Conservation (phyloP, 2,888 invertebrate species). For the Aspidiotus destructor region DNA sequence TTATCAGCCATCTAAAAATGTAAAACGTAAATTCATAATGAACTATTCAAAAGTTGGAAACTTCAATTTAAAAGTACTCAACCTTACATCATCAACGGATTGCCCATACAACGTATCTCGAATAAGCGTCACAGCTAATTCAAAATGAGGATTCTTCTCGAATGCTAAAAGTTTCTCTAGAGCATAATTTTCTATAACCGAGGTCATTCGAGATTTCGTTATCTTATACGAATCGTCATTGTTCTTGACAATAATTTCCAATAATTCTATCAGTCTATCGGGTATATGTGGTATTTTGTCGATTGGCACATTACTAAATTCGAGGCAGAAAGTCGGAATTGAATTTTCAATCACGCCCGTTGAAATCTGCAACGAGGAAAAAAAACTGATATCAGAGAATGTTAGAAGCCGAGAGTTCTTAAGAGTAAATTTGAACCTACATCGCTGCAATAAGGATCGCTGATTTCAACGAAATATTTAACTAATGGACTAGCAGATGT, state of each 20-base stretch:
- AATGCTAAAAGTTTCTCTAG: conserved; percentile 59
- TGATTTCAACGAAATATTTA: conserved; percentile 68
- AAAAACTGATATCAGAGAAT: conserved; percentile 2
- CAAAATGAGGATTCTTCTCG: conserved; percentile 66
- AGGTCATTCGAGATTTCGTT: conserved; percentile 64
- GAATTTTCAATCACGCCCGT: conserved; percentile 64
- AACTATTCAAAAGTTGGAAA: background rate
- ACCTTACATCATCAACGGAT: conserved; percentile 58
- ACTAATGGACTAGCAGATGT: conserved; percentile 80
- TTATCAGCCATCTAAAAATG: conserved; percentile 53
- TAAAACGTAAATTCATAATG: background rate
- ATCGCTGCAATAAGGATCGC: conserved; percentile 69
- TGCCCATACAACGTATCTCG: conserved; percentile 76
- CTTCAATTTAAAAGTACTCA: background rate
- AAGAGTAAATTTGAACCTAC: conserved; percentile 44
- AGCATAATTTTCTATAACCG: conserved; percentile 61
- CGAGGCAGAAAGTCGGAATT: conserved; percentile 57
- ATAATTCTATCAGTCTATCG: conserved; percentile 22
- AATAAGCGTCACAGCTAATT: conserved; percentile 65
- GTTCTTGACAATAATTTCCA: conserved; percentile 17
- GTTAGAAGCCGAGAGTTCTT: background rate
- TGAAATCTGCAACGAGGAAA: conserved; percentile 48
- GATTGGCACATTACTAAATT: conserved; percentile 65
- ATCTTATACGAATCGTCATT: conserved; percentile 12
- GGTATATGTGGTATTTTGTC: conserved; percentile 44